Percentiles rank a stretch among this genome's conserved stretches.
These are phyloP conservation scores for Siphlonurus alternatus DNA, from an alignment of 2,888 invertebrate species.

Conservation along the genomic window DNA sequence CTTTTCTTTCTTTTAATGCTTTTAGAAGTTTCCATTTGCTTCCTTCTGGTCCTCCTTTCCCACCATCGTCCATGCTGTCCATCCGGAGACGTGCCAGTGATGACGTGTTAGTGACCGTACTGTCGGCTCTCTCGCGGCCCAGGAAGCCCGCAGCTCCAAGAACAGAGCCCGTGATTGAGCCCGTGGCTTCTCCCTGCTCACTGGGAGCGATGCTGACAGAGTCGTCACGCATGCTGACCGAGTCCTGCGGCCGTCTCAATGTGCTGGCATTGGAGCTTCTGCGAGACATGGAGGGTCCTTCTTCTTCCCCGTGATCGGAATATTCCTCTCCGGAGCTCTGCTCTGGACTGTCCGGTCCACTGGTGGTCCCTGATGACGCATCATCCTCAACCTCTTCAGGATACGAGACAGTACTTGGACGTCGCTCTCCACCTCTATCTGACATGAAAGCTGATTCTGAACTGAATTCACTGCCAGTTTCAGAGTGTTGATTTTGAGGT, in stretches of 20 bases:
- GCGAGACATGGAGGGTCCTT: conserved; percentile 27
- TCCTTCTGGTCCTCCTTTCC: conserved; percentile 39
- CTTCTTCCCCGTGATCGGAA: conserved; percentile 32
- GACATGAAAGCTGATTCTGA: conserved; percentile 19
- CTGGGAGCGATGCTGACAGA: background rate
- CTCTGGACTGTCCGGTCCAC: conserved; percentile 69
- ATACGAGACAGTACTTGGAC: conserved; percentile 14
- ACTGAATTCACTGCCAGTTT: conserved; percentile 14
- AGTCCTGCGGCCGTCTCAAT: conserved; percentile 14
- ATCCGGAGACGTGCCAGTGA: conserved; percentile 21
- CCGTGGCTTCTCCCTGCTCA: conserved; percentile 22
- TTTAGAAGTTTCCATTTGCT: conserved; percentile 86
- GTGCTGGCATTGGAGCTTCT: conserved; percentile 16
- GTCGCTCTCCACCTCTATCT: conserved; percentile 14
- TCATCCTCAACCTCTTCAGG: conserved; percentile 11
- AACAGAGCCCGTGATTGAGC: background rate
- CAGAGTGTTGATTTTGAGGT: background rate
- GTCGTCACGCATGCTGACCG: conserved; percentile 10
- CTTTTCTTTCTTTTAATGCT: conserved; percentile 75
- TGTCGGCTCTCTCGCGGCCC: conserved; percentile 23
- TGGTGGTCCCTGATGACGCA: conserved; percentile 69
- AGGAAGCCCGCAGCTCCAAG: conserved; percentile 13
- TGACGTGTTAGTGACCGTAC: conserved; percentile 10
- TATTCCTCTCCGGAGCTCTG: conserved; percentile 42
- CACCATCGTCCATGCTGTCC: conserved; percentile 24